Percentiles rank a stretch among this genome's conserved stretches.
These are phyloP conservation scores for Nerophis lumbriciformis DNA, from an alignment of 2,113 vertebrate genomes.

Conservation along the genomic window DNA sequence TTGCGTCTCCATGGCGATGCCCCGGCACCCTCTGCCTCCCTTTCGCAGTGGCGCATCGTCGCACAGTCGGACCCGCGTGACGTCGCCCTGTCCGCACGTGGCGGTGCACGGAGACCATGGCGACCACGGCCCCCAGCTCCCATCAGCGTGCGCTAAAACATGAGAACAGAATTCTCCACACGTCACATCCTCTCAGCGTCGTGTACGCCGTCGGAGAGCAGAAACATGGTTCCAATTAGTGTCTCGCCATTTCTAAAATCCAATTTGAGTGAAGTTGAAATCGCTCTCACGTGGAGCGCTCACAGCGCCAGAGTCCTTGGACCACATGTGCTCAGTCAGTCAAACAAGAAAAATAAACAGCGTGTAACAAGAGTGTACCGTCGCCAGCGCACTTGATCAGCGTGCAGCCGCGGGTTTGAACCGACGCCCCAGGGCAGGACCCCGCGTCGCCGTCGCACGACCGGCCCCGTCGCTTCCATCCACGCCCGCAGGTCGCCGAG, in stretches of 20 bases:
- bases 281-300: neutral
- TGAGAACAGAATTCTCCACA: conserved; percentile 11
- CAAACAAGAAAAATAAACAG: neutral
- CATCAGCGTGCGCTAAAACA: conserved; percentile 78
- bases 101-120: conserved; percentile 94
- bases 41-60: conserved; percentile 85
- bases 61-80: conserved; percentile 90
- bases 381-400: conserved; percentile 83
- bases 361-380: conserved; percentile 66
- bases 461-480: conserved; percentile 89
- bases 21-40: conserved; percentile 80
- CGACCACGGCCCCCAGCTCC: conserved; percentile 95
- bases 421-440: conserved; percentile 82
- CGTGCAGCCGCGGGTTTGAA: conserved; percentile 90
- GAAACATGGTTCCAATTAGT: conserved; percentile 39
- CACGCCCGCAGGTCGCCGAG: conserved; percentile 85
- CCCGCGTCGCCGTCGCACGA: conserved; percentile 91
- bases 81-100: conserved; percentile 83
- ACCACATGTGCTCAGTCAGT: conserved; percentile 6
- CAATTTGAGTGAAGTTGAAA: conserved; percentile 13
- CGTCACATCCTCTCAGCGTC: conserved; percentile 2
- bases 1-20: conserved; percentile 77
- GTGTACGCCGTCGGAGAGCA: conserved; percentile 5
- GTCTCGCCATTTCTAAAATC: conserved; percentile 19
- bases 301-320: neutral